phyloP scores from a whole-genome alignment of 2,113 vertebrate genomes.

The Nansenia antarctica region DNA sequence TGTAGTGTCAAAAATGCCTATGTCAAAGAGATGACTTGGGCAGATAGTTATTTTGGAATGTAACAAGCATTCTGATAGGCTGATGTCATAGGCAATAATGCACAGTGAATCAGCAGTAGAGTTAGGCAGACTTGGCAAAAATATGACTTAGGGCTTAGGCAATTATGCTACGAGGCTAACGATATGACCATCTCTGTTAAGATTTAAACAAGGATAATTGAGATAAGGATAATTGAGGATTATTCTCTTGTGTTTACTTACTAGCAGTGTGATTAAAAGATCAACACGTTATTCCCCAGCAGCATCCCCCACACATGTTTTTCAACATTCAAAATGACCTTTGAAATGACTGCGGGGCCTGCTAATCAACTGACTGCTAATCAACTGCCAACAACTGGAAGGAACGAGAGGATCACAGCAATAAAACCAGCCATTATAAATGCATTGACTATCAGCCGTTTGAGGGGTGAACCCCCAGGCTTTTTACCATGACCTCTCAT shows the following conservation, averaged over 20 bases:
- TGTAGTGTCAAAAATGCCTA: too few relatives aligned
- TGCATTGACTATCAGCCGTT: slow-evolving; percentile 54
- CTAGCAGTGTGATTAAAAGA: slow-evolving; percentile 5
- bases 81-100: too few relatives aligned
- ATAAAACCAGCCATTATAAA: slow-evolving; percentile 71
- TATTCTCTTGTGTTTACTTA: not conserved
- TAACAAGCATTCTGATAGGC: too few relatives aligned
- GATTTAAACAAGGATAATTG: not conserved
- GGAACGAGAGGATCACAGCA: slow-evolving; percentile 69
- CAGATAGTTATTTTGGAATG: too few relatives aligned
- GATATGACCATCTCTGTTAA: too few relatives aligned
- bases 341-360: too few relatives aligned
- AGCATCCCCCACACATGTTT: not conserved
- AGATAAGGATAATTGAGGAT: too few relatives aligned
- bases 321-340: not conserved
- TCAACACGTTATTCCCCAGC: not conserved
- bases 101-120: too few relatives aligned
- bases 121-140: too few relatives aligned
- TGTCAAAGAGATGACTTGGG: too few relatives aligned
- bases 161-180: too few relatives aligned
- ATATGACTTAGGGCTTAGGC: too few relatives aligned
- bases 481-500: slow-evolving; percentile 77
- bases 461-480: slow-evolving; percentile 7
- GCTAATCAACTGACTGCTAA: not conserved
- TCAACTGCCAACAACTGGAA: slow-evolving; percentile 62